Conservation (phyloP, 2,113 vertebrate genomes). For the Upupa epops region DNA sequence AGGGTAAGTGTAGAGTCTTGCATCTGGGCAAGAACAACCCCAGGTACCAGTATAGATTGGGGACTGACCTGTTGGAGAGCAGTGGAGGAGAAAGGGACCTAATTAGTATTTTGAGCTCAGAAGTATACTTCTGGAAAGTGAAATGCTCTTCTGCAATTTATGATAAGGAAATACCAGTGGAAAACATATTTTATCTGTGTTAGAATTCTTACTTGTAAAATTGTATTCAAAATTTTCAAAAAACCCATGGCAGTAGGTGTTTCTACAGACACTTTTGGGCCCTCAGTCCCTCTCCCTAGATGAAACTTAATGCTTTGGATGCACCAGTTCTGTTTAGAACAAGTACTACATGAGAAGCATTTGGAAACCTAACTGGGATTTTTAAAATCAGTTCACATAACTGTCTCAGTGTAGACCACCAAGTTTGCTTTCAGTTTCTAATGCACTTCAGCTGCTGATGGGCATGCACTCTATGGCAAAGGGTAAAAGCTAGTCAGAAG, state of each 20-base stretch:
- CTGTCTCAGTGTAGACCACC: not conserved
- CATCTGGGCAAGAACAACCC: too few relatives aligned
- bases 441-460: not conserved
- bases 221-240: not conserved
- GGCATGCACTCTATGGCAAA: not conserved
- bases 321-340: not conserved
- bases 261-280: not conserved
- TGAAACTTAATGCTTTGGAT: not conserved
- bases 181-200: not conserved
- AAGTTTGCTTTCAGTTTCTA: not conserved
- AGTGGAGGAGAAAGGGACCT: too few relatives aligned
- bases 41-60: too few relatives aligned
- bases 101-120: not conserved
- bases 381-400: not conserved
- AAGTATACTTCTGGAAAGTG: not conserved
- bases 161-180: not conserved
- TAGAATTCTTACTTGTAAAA: not conserved
- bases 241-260: not conserved
- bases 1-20: too few relatives aligned
- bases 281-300: not conserved
- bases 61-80: too few relatives aligned
- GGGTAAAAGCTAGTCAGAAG: not conserved
- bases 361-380: not conserved
- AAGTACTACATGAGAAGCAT: not conserved
- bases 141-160: not conserved